A percentile compares a stretch with the other conserved stretches of the same genome.
phyloP scores from a whole-genome alignment of 64 coral and sea anemone species.

The Montipora capricornis region DNA sequence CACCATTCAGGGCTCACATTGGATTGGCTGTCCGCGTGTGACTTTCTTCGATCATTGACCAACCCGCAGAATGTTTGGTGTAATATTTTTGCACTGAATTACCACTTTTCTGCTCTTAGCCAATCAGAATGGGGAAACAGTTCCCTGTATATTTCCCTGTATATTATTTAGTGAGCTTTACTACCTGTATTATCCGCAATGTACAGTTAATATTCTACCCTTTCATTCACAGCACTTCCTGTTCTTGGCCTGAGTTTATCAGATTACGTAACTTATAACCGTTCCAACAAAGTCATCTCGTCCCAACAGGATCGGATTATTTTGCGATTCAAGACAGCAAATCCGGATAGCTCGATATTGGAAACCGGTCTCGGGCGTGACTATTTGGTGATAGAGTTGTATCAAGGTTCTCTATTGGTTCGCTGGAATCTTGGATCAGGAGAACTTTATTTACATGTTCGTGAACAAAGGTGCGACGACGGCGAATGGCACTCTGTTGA shows the following conservation, averaged over 20 bases:
- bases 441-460: conserved; percentile 12
- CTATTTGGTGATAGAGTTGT: conserved; percentile 19
- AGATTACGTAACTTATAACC: conserved; percentile 30
- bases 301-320: conserved; percentile 28
- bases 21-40: no score
- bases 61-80: no score
- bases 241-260: conserved; percentile 8
- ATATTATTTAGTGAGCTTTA: no score
- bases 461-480: conserved; percentile 5
- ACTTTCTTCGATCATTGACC: no score
- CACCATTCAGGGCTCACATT: no score
- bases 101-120: no score
- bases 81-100: no score
- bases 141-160: no score
- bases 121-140: no score
- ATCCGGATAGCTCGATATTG: conserved; percentile 23
- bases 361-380: neutral
- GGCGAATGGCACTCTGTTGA: conserved; percentile 28
- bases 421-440: conserved; percentile 50
- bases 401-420: neutral
- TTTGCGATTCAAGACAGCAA: conserved; percentile 35
- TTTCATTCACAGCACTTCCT: conserved; percentile 27
- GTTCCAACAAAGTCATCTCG: conserved; percentile 4
- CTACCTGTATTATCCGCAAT: no score
- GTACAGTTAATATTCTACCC: no score